Percentiles rank a stretch among this genome's conserved stretches.
Conservation (phyloP, 1,140 invertebrate genomes). For the Zaprionus nigranus region DNA sequence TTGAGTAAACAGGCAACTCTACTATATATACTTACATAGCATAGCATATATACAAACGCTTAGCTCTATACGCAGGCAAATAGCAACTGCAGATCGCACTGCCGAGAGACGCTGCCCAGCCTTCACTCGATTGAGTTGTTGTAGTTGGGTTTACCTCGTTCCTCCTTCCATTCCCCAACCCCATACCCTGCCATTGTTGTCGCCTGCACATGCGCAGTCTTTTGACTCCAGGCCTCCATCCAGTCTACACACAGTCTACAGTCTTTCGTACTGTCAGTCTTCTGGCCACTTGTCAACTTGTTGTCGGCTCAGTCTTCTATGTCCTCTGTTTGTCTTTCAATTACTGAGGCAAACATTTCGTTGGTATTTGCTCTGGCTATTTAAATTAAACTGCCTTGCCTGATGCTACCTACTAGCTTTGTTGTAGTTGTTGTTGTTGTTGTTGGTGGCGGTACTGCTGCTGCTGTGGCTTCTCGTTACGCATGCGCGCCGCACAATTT, state of each 20-base stretch:
- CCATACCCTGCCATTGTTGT: constrained; percentile 44
- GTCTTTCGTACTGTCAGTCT: neutral
- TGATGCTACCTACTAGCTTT: constrained; percentile 24
- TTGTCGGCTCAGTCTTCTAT: constrained; percentile 34
- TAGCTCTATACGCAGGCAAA: constrained; percentile 47
- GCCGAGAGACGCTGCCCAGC: constrained; percentile 5
- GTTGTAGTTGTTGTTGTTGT: constrained; percentile 3
- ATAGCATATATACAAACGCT: constrained; percentile 9
- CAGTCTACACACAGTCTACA: constrained; percentile 3
- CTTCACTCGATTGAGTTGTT: constrained; percentile 60
- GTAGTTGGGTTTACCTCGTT: no score
- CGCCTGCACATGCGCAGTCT: constrained; percentile 65
- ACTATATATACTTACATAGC: neutral
- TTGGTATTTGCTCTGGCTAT: constrained; percentile 61
- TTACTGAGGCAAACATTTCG: constrained; percentile 67
- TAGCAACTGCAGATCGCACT: constrained; percentile 10
- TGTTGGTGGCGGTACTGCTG: neutral
- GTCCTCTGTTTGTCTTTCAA: constrained; percentile 66
- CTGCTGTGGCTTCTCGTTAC: constrained; percentile 52
- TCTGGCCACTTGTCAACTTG: constrained; percentile 38
- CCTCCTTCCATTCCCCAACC: neutral
- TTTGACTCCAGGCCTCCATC: neutral
- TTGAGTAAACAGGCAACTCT: constrained; percentile 55
- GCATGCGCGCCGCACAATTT: constrained; percentile 71
- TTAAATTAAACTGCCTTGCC: constrained; percentile 64